Evolutionary conservation across 2,797 vertebrate species (phyloP).

Genomic region (Hydrolagus colliei): DNA sequence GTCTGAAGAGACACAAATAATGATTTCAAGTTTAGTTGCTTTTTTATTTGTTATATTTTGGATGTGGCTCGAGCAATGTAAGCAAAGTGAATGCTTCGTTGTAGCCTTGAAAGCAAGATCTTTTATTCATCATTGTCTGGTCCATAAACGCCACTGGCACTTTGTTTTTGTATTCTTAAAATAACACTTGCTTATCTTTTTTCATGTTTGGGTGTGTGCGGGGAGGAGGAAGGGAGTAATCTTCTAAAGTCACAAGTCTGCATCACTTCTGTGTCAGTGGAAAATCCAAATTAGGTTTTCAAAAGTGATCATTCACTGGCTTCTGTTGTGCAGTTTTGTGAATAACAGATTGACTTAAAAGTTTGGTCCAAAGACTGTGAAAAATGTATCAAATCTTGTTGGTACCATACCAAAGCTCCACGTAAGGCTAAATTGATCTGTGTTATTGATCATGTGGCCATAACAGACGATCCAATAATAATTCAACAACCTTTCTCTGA

Average conservation of each 20-base stretch:
- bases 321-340: neutral
- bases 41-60: constrained; percentile 27
- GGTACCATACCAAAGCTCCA: neutral
- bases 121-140: constrained; percentile 8
- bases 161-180: constrained; percentile 20
- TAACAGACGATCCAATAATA: neutral
- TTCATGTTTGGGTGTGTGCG: constrained; percentile 17
- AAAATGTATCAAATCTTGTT: constrained; percentile 5
- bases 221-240: neutral
- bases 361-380: constrained; percentile 7
- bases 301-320: too few species aligned
- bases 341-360: constrained; percentile 9
- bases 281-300: too few species aligned
- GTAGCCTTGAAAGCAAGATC: constrained; percentile 13
- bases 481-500: neutral
- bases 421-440: neutral
- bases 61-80: constrained; percentile 6
- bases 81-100: constrained; percentile 19
- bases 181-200: neutral
- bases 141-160: constrained; percentile 8
- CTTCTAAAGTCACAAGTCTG: too few species aligned
- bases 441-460: neutral
- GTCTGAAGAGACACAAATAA: neutral
- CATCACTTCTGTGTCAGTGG: too few species aligned
- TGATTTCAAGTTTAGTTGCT: constrained; percentile 25